A percentile compares a stretch with the other conserved stretches of the same genome.
phyloP scores from a whole-genome alignment of 2,797 vertebrate species.

The Rhinoraja longicauda region DNA sequence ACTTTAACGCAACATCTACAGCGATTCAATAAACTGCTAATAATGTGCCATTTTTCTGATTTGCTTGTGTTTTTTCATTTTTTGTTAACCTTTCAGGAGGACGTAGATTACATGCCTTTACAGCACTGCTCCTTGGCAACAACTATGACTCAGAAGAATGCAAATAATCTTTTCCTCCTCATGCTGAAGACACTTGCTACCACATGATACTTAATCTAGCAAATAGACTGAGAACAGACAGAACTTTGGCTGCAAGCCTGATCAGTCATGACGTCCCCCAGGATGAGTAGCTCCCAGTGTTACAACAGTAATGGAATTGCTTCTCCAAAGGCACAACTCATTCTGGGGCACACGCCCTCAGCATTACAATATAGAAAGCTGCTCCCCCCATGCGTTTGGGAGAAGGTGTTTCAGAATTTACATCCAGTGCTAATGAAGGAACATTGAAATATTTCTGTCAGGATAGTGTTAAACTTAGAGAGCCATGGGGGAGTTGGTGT shows the following conservation, averaged over 20 bases:
- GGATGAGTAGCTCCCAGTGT: neutral
- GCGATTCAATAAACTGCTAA: neutral
- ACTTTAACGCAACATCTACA: neutral
- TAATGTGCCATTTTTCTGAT: neutral
- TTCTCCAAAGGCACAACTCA: too few relatives aligned
- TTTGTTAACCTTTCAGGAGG: neutral
- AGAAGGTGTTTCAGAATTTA: too few relatives aligned
- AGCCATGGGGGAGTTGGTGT: neutral
- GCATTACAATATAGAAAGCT: too few relatives aligned
- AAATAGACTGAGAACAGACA: neutral
- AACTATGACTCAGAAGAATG: slow-evolving; percentile 11
- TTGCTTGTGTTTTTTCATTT: neutral
- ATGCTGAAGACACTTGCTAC: neutral
- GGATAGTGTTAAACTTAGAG: neutral
- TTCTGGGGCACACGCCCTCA: too few relatives aligned
- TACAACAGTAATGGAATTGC: too few relatives aligned
- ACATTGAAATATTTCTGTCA: too few relatives aligned
- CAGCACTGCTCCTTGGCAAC: neutral
- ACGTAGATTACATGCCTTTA: neutral
- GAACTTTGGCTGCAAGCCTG: neutral
- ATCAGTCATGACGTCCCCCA: neutral
- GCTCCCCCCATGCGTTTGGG: too few relatives aligned
- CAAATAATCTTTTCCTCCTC: neutral
- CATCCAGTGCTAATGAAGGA: too few relatives aligned
- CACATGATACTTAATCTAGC: neutral